phyloP scores from a whole-genome alignment of 92 coral and sea anemone genomes.

The Zoanthus gigantus region DNA sequence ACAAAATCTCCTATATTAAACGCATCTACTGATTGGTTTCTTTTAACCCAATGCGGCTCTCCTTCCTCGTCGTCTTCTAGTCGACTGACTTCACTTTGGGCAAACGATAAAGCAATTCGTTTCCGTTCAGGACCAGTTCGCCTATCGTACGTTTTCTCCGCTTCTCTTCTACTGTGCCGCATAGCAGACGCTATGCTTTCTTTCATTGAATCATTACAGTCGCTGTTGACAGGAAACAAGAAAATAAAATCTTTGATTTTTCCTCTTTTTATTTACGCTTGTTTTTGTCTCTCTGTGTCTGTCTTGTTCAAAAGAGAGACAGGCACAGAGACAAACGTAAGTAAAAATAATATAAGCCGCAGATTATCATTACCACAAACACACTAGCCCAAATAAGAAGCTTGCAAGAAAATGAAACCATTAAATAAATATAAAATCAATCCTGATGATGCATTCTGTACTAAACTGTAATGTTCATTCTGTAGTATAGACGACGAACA shows the following conservation, averaged over 20 bases:
- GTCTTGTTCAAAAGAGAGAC: background rate
- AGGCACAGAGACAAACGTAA: too few species aligned
- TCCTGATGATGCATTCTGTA: background rate
- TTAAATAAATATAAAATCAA: too few species aligned
- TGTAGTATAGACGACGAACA: background rate
- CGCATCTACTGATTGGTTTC: conserved; percentile 1
- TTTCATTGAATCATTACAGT: conserved; percentile 47
- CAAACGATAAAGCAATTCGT: conserved; percentile 34
- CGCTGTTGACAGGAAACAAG: conserved; percentile 6
- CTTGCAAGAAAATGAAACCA: background rate
- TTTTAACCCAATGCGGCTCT: background rate
- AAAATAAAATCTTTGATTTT: too few species aligned
- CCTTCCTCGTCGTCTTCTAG: conserved; percentile 16
- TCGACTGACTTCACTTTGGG: conserved; percentile 28
- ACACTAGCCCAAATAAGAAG: background rate
- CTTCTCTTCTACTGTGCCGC: conserved; percentile 60
- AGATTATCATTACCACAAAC: background rate
- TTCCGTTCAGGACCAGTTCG: conserved; percentile 9
- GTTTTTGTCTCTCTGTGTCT: conserved; percentile 33
- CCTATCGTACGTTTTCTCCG: conserved; percentile 48
- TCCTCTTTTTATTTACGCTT: too few species aligned
- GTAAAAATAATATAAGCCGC: too few species aligned
- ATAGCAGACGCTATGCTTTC: conserved; percentile 32
- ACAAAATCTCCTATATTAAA: conserved; percentile 13
- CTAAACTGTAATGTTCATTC: background rate